phyloP scores from a whole-genome alignment of 30 jellyfish, hydroid and myxozoan species.

The Cassiopea andromeda region DNA sequence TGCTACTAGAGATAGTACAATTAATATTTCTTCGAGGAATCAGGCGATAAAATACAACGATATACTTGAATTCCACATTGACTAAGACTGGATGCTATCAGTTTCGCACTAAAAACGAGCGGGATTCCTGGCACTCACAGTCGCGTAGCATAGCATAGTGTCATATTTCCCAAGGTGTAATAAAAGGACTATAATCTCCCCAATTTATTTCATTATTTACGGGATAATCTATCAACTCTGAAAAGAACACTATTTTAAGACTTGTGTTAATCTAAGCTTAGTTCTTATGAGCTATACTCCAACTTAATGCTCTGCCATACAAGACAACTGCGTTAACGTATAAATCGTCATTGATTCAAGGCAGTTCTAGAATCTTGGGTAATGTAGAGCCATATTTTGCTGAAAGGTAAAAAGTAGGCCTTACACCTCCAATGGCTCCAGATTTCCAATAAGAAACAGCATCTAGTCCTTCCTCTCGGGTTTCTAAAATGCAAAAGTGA shows the following conservation, averaged over 20 bases:
- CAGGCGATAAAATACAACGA: neutral
- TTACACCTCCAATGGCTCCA: too few relatives aligned
- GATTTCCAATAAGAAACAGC: too few relatives aligned
- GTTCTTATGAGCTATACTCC: neutral
- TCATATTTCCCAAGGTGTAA: neutral
- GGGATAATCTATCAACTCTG: neutral
- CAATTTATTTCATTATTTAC: neutral
- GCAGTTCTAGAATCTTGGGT: too few relatives aligned
- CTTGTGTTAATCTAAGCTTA: neutral
- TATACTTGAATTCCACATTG: neutral
- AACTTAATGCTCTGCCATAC: too few relatives aligned
- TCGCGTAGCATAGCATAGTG: neutral
- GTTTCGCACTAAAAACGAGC: constrained; percentile 1
- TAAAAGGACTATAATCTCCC: neutral
- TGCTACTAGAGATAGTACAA: neutral
- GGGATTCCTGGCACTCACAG: neutral
- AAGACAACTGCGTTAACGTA: too few relatives aligned
- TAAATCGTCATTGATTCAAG: too few relatives aligned
- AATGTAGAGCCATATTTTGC: too few relatives aligned
- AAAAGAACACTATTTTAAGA: neutral
- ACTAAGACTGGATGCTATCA: neutral
- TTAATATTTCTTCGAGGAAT: neutral
- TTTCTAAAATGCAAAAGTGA: too few relatives aligned
- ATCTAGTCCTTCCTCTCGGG: too few relatives aligned
- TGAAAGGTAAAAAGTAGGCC: too few relatives aligned